Evolutionary conservation across 2,888 invertebrate genomes (phyloP).

Genomic region (Pterobdella sp.): DNA sequence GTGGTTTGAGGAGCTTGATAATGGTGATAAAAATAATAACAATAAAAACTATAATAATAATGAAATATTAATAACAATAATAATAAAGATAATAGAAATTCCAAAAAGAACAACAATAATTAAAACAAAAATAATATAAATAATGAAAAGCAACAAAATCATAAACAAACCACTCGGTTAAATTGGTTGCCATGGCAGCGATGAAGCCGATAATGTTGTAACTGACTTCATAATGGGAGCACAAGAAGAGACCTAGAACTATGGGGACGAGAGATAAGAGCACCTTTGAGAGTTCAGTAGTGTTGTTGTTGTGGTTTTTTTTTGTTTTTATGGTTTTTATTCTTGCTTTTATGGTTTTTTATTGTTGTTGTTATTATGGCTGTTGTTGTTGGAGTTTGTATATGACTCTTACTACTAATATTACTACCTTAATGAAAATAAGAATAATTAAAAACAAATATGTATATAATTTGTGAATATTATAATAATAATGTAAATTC

Average conservation of each 20-base stretch:
- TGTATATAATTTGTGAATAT: no score
- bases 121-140: neutral
- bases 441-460: no score
- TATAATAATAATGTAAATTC: no score
- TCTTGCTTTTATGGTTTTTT: no score
- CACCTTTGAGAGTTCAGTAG: constrained; percentile 22
- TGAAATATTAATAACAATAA: constrained; percentile 9
- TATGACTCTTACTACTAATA: no score
- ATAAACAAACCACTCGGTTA: constrained; percentile 61
- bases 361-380: no score
- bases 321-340: no score
- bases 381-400: no score
- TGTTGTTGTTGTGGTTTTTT: no score
- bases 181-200: constrained; percentile 69
- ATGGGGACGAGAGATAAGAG: constrained; percentile 64
- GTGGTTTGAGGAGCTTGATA: no score
- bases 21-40: neutral
- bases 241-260: constrained; percentile 67
- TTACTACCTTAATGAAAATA: no score
- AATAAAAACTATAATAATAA: neutral
- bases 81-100: constrained; percentile 9
- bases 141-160: neutral
- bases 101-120: neutral
- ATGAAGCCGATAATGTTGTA: constrained; percentile 66
- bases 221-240: constrained; percentile 69